These are phyloP conservation scores for Drosophila helvetica DNA, from an alignment of 2,888 invertebrate species.

Conservation along the genomic window DNA sequence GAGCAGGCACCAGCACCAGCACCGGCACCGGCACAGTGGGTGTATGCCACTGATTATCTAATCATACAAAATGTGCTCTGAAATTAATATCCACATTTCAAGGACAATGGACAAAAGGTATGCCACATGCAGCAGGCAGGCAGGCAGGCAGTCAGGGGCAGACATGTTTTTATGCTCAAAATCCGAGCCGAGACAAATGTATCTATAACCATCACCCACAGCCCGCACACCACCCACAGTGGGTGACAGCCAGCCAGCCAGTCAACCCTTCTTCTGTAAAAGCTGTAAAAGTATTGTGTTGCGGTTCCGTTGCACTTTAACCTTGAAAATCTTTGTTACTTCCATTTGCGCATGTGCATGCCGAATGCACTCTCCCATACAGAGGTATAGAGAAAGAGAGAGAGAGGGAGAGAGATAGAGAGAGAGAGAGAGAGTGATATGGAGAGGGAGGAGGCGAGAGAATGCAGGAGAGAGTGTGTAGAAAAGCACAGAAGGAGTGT, in stretches of 20 bases:
- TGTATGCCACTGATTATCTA: slow-evolving; percentile 63
- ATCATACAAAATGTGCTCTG: slow-evolving; percentile 48
- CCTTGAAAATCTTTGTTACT: slow-evolving; percentile 79
- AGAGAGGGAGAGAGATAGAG: slow-evolving; percentile 10
- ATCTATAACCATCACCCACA: slow-evolving; percentile 1
- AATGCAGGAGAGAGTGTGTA: neutral
- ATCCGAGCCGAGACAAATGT: neutral
- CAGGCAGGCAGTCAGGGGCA: neutral
- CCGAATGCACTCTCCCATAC: slow-evolving; percentile 37
- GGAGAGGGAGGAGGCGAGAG: neutral
- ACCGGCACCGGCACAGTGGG: slow-evolving; percentile 28
- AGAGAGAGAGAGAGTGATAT: slow-evolving; percentile 1
- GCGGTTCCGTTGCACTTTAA: slow-evolving; percentile 84
- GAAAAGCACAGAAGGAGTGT: neutral
- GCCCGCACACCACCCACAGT: slow-evolving; percentile 5
- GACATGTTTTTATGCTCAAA: slow-evolving; percentile 37
- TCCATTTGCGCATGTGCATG: slow-evolving; percentile 66
- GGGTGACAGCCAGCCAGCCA: too few relatives aligned
- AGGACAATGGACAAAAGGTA: slow-evolving; percentile 52
- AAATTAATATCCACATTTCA: slow-evolving; percentile 65
- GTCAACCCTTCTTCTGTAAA: neutral
- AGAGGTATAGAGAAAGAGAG: neutral
- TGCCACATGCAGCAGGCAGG: slow-evolving; percentile 12
- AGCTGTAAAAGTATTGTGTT: slow-evolving; percentile 58
- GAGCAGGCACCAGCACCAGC: neutral